Evolutionary conservation across 2,113 vertebrate genomes (phyloP).

Genomic region (Dunckerocampus dactyliophorus): DNA sequence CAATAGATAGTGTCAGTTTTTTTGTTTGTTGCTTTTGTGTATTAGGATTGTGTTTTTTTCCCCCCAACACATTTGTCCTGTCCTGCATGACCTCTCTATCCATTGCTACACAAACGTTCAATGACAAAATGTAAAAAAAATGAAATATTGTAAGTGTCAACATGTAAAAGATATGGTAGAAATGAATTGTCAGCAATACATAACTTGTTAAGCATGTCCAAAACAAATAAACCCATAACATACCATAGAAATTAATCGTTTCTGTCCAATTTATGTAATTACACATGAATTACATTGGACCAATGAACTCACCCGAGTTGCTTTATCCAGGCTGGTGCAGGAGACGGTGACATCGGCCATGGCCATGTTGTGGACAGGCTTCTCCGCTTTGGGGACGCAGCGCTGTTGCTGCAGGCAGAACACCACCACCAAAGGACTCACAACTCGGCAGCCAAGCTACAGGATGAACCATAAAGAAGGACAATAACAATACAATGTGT

Average conservation of each 20-base stretch:
- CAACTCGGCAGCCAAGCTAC: conserved; percentile 89
- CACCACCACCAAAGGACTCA: conserved; percentile 90
- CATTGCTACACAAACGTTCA: too few species aligned
- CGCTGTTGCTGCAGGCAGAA: conserved; percentile 86
- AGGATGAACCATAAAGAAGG: not conserved
- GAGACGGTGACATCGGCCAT: conserved; percentile 87
- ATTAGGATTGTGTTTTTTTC: too few species aligned
- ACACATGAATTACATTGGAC: not conserved
- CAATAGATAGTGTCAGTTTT: too few species aligned
- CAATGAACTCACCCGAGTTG: conserved; percentile 75
- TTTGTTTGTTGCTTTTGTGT: too few species aligned
- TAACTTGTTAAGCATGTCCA: too few species aligned
- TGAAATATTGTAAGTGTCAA: too few species aligned
- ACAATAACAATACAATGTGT: not conserved
- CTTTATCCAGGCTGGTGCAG: conserved; percentile 92
- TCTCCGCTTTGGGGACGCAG: conserved; percentile 88
- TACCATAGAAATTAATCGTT: not conserved
- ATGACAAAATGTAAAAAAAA: too few species aligned
- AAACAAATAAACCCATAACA: too few species aligned
- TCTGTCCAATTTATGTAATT: not conserved
- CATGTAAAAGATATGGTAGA: too few species aligned
- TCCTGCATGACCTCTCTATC: too few species aligned
- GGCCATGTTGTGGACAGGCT: conserved; percentile 91
- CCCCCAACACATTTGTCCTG: too few species aligned
- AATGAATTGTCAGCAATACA: too few species aligned